A percentile compares a stretch with the other conserved stretches of the same genome.
These are phyloP conservation scores for Odocoileus hemionus DNA, from an alignment of 2,113 vertebrate genomes.

Conservation along the genomic window DNA sequence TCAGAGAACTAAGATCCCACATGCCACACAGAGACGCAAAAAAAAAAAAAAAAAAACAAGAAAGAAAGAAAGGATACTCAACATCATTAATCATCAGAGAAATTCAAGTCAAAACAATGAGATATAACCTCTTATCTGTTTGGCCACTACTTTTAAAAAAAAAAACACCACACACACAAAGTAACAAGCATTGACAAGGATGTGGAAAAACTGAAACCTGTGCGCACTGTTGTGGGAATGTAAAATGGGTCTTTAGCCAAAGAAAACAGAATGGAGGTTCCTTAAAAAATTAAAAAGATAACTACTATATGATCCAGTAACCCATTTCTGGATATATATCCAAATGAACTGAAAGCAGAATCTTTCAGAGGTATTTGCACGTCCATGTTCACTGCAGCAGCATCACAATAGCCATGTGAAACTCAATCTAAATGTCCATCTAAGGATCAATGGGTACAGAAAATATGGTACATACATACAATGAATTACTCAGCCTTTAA, in stretches of 20 bases:
- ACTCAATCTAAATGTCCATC: background rate
- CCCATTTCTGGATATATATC: background rate
- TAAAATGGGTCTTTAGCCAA: background rate
- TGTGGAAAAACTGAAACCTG: background rate
- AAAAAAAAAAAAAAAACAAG: background rate
- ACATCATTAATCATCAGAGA: background rate
- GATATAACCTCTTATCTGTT: background rate
- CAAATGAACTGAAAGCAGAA: background rate
- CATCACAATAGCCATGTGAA: background rate
- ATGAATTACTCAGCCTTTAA: background rate
- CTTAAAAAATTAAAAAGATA: background rate
- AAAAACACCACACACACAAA: background rate
- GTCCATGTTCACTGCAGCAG: background rate
- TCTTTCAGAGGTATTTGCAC: background rate
- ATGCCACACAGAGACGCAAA: background rate
- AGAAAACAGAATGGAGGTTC: background rate
- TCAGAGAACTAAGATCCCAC: background rate
- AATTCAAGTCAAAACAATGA: background rate
- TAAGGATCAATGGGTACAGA: background rate
- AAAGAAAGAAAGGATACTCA: background rate
- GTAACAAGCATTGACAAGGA: background rate
- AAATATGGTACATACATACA: background rate
- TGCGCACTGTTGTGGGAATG: background rate
- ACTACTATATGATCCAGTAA: background rate
- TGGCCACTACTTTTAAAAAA: fast-evolving